Evolutionary conservation across 2,888 invertebrate genomes (phyloP).

Genomic region (Cactoblastis cactorum): DNA sequence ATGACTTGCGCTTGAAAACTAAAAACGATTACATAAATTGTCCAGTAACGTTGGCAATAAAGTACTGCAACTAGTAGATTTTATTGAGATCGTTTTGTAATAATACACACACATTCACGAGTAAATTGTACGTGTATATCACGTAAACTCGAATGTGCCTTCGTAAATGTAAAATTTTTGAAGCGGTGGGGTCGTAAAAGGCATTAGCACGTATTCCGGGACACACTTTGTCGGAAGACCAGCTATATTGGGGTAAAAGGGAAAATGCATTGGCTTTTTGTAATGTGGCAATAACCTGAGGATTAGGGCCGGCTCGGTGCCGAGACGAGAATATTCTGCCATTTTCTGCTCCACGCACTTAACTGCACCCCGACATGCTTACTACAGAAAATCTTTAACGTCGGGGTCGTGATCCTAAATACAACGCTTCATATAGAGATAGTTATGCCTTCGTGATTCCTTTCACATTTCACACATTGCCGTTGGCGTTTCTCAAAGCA

Average conservation of each 20-base stretch:
- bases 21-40: slow-evolving; percentile 13
- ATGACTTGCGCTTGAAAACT: slow-evolving; percentile 14
- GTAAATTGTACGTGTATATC: slow-evolving; percentile 1
- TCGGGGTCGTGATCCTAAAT: slow-evolving; percentile 27
- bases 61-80: slow-evolving; percentile 11
- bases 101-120: slow-evolving; percentile 2
- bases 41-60: slow-evolving; percentile 7
- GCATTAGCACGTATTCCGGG: slow-evolving; percentile 70
- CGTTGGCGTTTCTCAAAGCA: slow-evolving; percentile 10
- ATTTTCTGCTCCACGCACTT: slow-evolving; percentile 45
- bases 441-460: neutral
- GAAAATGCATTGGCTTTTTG: slow-evolving; percentile 73
- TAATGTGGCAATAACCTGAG: slow-evolving; percentile 67
- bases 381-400: slow-evolving; percentile 40
- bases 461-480: slow-evolving; percentile 13
- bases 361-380: slow-evolving; percentile 43
- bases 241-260: slow-evolving; percentile 56
- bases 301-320: slow-evolving; percentile 46
- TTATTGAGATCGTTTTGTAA: slow-evolving; percentile 11
- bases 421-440: neutral
- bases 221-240: slow-evolving; percentile 34
- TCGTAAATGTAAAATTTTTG: slow-evolving; percentile 37
- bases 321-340: slow-evolving; percentile 36
- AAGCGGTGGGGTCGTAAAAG: slow-evolving; percentile 59
- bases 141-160: slow-evolving; percentile 34